A percentile compares a stretch with the other conserved stretches of the same genome.
Conservation (phyloP, 2,113 vertebrate genomes). For the Pedetes capensis region DNA sequence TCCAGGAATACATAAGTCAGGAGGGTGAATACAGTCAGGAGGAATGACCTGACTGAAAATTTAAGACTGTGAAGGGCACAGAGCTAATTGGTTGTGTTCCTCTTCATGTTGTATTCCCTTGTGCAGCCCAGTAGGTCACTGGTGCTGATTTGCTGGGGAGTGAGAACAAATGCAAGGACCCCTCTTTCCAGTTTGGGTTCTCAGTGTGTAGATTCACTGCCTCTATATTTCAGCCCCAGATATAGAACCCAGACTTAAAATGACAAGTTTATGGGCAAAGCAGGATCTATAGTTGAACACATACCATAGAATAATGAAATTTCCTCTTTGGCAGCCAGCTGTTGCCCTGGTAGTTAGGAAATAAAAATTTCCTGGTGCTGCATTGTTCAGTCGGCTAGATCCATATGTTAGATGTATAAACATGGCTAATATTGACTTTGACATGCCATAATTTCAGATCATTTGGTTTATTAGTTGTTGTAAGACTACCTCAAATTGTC, state of each 20-base stretch:
- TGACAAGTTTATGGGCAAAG: slow-evolving; percentile 39
- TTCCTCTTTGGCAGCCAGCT: slow-evolving; percentile 35
- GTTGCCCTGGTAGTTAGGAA: background rate
- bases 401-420: background rate
- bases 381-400: background rate
- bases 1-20: slow-evolving; percentile 54
- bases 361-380: background rate
- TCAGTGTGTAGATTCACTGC: background rate
- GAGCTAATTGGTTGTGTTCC: background rate
- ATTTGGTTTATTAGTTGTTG: background rate
- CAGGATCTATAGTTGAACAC: slow-evolving; percentile 23
- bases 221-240: background rate
- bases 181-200: background rate
- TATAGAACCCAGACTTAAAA: background rate
- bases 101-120: background rate
- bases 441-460: background rate
- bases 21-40: too few relatives aligned
- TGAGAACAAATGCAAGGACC: slow-evolving; percentile 36
- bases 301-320: slow-evolving; percentile 35
- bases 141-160: background rate
- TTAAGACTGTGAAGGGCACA: background rate
- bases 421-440: background rate
- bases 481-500: background rate
- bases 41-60: background rate
- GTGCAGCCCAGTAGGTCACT: background rate